These are phyloP conservation scores for Pachliopta kotzebuea DNA, from an alignment of 2,888 invertebrate species.

Conservation along the genomic window DNA sequence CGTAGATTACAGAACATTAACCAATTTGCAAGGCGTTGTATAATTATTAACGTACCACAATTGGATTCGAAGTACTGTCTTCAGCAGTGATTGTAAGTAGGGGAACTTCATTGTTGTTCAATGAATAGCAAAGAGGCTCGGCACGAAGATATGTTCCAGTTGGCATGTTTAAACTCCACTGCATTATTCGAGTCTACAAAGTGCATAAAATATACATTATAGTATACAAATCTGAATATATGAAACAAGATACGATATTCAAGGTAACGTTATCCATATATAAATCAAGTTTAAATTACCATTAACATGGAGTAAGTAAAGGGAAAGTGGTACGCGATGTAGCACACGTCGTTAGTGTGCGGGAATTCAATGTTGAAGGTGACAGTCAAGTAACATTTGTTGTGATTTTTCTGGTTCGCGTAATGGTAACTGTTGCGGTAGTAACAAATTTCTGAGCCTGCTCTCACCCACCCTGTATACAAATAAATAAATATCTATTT, in stretches of 20 bases:
- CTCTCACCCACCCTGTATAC: slow-evolving; percentile 83
- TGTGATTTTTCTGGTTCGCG: slow-evolving; percentile 75
- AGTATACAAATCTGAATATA: not conserved
- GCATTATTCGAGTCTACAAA: slow-evolving; percentile 82
- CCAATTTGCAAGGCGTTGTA: no score
- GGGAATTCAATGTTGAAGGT: slow-evolving; percentile 89
- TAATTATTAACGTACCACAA: slow-evolving; percentile 61
- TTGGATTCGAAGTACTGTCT: slow-evolving; percentile 75
- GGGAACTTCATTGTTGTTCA: slow-evolving; percentile 87
- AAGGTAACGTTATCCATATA: no score
- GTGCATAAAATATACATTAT: not conserved
- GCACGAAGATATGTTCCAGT: slow-evolving; percentile 81
- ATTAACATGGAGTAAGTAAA: slow-evolving; percentile 90
- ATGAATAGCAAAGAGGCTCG: slow-evolving; percentile 85
- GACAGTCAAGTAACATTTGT: slow-evolving; percentile 85
- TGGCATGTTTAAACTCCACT: slow-evolving; percentile 74
- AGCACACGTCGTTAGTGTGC: slow-evolving; percentile 88
- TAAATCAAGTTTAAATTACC: slow-evolving; percentile 58
- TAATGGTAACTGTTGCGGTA: slow-evolving; percentile 88
- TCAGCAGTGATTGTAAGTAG: slow-evolving; percentile 87
- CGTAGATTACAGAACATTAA: no score
- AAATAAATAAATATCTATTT: not conserved
- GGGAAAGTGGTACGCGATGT: slow-evolving; percentile 93
- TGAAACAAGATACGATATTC: not conserved
- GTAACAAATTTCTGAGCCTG: slow-evolving; percentile 89